phyloP scores from a whole-genome alignment of 1,140 invertebrate genomes.

The Drosophila ambigua region DNA sequence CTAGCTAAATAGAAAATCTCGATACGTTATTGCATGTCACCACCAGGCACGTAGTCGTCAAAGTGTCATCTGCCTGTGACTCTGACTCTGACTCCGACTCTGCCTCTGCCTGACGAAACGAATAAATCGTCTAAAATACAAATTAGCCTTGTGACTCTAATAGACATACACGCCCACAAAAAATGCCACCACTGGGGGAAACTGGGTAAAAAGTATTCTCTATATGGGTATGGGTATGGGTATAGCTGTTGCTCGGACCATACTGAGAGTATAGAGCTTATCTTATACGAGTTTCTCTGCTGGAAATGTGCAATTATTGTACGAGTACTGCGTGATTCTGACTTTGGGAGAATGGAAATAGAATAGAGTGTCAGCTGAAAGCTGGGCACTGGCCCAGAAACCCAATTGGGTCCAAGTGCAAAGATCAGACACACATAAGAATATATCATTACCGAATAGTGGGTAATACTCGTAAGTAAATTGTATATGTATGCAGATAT shows the following conservation, averaged over 20 bases:
- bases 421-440: conserved; percentile 24
- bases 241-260: too few species aligned
- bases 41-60: too few species aligned
- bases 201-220: conserved; percentile 1
- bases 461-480: conserved; percentile 1
- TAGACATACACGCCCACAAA: conserved; percentile 7
- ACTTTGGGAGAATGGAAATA: conserved; percentile 35
- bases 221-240: too few species aligned
- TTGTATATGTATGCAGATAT: conserved; percentile 11
- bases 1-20: too few species aligned
- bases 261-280: too few species aligned
- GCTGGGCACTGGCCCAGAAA: conserved; percentile 45
- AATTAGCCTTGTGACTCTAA: conserved; percentile 4
- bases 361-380: conserved; percentile 29
- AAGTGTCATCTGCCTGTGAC: too few species aligned
- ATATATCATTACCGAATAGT: neutral
- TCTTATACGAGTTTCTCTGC: too few species aligned
- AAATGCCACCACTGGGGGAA: conserved; percentile 7
- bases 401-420: conserved; percentile 49
- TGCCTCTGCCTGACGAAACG: too few species aligned
- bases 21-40: conserved; percentile 19
- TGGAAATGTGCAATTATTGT: conserved; percentile 6
- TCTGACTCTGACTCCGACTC: too few species aligned
- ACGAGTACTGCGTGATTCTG: conserved; percentile 13
- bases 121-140: conserved; percentile 9